Percentiles rank a stretch among this genome's conserved stretches.
phyloP scores from a whole-genome alignment of 2,888 invertebrate genomes.

The Bombylius major region DNA sequence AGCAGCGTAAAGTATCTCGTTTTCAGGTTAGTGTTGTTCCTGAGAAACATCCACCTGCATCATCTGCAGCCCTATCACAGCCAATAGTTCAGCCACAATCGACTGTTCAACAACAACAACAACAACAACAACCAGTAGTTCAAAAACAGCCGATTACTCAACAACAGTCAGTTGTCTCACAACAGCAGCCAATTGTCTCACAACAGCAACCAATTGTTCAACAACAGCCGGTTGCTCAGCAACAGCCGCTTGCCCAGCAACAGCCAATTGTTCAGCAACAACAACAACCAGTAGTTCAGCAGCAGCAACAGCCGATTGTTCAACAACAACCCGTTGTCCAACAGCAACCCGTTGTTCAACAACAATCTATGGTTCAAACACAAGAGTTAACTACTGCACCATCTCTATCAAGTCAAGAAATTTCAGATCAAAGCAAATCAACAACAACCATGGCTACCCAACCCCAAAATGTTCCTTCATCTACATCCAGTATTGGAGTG shows the following conservation, averaged over 20 bases:
- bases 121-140: neutral
- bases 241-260: conserved; percentile 17
- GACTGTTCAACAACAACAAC: neutral
- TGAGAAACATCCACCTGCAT: conserved; percentile 26
- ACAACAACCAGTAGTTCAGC: conserved; percentile 1
- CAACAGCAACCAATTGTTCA: no score
- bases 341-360: neutral
- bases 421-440: no score
- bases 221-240: conserved; percentile 10
- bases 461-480: no score
- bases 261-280: neutral
- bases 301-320: conserved; percentile 19
- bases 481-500: no score
- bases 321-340: neutral
- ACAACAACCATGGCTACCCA: no score
- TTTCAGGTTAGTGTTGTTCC: conserved; percentile 69
- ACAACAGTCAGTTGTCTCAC: neutral
- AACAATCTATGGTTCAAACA: neutral
- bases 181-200: conserved; percentile 1
- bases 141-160: neutral
- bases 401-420: neutral
- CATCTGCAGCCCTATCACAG: conserved; percentile 13
- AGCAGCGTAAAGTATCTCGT: conserved; percentile 52
- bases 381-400: neutral
- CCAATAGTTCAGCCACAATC: neutral